These are phyloP conservation scores for Drosophila nigromelanica DNA, from an alignment of 1,140 invertebrate species.

Conservation along the genomic window DNA sequence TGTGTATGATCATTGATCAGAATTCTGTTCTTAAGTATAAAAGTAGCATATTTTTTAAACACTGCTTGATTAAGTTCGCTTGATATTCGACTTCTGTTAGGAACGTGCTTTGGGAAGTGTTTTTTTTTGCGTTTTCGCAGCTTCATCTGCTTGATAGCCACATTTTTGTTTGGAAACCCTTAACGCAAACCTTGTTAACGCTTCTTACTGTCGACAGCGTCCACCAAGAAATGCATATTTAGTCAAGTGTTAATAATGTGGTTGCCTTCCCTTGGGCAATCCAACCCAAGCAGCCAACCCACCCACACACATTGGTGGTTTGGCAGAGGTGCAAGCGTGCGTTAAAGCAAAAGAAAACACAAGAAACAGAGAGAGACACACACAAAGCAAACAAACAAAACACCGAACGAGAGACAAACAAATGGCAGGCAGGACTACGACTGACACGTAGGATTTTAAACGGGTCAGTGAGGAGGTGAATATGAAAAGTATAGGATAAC, in stretches of 20 bases:
- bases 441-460: slow-evolving; percentile 16
- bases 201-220: slow-evolving; percentile 66
- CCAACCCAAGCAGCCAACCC: slow-evolving; percentile 15
- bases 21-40: no score
- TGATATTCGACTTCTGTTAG: no score
- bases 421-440: slow-evolving; percentile 34
- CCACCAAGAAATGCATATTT: slow-evolving; percentile 83
- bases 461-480: slow-evolving; percentile 5
- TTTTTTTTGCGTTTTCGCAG: neutral
- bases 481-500: slow-evolving; percentile 42
- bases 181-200: slow-evolving; percentile 65
- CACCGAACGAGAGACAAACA: slow-evolving; percentile 48
- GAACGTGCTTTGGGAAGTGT: no score
- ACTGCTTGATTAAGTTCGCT: neutral
- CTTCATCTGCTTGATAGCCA: neutral
- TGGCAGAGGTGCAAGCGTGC: slow-evolving; percentile 67
- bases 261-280: slow-evolving; percentile 60
- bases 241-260: slow-evolving; percentile 83
- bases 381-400: slow-evolving; percentile 25
- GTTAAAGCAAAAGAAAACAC: slow-evolving; percentile 59
- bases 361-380: slow-evolving; percentile 11
- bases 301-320: neutral
- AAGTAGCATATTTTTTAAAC: neutral
- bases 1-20: no score
- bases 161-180: slow-evolving; percentile 32